Evolutionary conservation across 2,888 invertebrate species (phyloP).

Genomic region (Tenthredo mesomela): DNA sequence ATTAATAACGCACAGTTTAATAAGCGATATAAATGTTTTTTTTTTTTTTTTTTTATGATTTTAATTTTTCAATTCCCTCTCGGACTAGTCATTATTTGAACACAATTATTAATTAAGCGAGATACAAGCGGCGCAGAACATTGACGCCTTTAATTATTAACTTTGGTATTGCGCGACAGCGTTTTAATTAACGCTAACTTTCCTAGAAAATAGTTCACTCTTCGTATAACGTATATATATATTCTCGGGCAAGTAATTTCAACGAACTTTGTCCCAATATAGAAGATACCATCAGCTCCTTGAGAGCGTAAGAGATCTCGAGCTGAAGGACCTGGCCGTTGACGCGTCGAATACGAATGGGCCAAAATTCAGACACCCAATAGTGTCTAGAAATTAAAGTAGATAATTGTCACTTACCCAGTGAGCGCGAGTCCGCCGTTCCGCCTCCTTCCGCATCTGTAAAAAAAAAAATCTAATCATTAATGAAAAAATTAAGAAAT

Average conservation of each 20-base stretch:
- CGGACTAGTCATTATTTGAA: not conserved
- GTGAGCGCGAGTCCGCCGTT: constrained; percentile 68
- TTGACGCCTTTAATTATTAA: constrained; percentile 11
- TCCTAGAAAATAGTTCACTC: constrained; percentile 14
- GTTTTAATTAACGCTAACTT: constrained; percentile 21
- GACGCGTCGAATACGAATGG: constrained; percentile 44
- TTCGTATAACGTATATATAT: not conserved
- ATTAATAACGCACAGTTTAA: not conserved
- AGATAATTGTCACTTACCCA: constrained; percentile 67
- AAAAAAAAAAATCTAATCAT: constrained; percentile 55
- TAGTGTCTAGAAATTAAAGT: constrained; percentile 53
- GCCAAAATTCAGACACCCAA: constrained; percentile 1
- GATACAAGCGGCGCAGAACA: not conserved
- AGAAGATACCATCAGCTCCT: constrained; percentile 16
- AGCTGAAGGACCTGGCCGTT: not conserved
- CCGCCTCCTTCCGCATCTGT: constrained; percentile 65
- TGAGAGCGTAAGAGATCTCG: not conserved
- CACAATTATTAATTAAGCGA: constrained; percentile 8
- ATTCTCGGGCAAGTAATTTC: constrained; percentile 1
- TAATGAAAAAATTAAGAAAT: not conserved
- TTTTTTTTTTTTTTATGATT: not conserved
- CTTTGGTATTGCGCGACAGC: not conserved
- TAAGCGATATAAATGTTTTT: not conserved
- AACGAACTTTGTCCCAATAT: constrained; percentile 23
- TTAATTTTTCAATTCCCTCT: constrained; percentile 6